Conservation (phyloP, 1,140 invertebrate genomes). For the Papilio polyxenes region DNA sequence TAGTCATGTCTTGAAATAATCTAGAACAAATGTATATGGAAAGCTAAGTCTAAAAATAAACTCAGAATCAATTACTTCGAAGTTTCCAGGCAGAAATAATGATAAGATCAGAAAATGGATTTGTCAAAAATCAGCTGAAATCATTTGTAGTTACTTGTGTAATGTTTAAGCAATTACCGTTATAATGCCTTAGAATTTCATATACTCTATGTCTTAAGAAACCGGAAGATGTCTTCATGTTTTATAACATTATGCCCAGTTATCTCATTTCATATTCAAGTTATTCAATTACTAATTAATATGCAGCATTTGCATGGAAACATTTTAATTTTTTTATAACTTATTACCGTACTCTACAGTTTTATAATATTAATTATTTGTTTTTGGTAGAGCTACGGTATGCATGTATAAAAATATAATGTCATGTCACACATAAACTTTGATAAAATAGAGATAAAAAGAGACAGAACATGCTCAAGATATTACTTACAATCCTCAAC, state of each 20-base stretch:
- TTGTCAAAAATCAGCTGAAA: too few species aligned
- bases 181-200: neutral
- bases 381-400: neutral
- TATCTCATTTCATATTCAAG: neutral
- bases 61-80: too few species aligned
- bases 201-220: neutral
- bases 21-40: neutral
- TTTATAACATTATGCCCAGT: constrained; percentile 12
- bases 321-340: constrained; percentile 20
- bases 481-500: too few species aligned
- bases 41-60: neutral
- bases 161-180: neutral
- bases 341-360: constrained; percentile 1
- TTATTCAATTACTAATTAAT: constrained; percentile 21
- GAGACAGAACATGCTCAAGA: too few species aligned
- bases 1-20: neutral
- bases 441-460: too few species aligned
- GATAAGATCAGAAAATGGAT: too few species aligned
- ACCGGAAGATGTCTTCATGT: constrained; percentile 13
- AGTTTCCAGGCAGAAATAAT: too few species aligned
- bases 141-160: too few species aligned
- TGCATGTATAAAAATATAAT: too few species aligned
- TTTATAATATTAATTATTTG: neutral
- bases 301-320: constrained; percentile 9
- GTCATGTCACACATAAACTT: too few species aligned